Conservation (phyloP, 2,888 invertebrate species). For the Pseudolycoriella hygida region DNA sequence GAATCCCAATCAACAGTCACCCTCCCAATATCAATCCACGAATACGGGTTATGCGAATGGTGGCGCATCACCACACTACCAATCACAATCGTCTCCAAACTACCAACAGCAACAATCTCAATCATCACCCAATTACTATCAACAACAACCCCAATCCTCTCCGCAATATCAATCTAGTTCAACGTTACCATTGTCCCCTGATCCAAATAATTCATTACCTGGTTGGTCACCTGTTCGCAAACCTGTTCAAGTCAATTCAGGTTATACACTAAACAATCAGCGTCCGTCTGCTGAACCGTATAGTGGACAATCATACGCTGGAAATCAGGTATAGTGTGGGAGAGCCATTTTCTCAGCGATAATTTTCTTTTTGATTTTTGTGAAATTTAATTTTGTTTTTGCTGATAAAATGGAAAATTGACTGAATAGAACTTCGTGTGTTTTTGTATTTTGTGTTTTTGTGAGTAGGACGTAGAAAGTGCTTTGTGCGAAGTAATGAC, state of each 20-base stretch:
- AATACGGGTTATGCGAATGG: conserved; percentile 8
- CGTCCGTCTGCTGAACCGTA: conserved; percentile 7
- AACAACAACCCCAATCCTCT: background rate
- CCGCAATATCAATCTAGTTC: background rate
- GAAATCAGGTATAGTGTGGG: background rate
- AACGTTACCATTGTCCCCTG: background rate
- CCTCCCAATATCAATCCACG: conserved; percentile 1
- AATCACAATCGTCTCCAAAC: conserved; percentile 10
- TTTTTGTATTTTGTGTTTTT: no score
- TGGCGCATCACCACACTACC: conserved; percentile 6
- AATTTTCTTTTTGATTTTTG: no score
- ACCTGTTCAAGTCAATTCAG: background rate
- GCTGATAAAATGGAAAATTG: no score
- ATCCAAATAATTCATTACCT: background rate
- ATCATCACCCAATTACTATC: background rate
- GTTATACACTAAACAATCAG: conserved; percentile 8
- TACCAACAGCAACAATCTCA: conserved; percentile 13
- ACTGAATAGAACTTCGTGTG: no score
- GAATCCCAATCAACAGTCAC: background rate
- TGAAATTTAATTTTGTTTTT: no score
- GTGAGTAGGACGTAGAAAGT: no score
- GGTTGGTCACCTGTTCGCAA: background rate
- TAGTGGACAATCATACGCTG: background rate
- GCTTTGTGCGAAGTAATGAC: no score
- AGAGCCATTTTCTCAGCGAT: no score